Percentiles rank a stretch among this genome's conserved stretches.
phyloP scores from a whole-genome alignment of 2,888 invertebrate species.

The Hyalella azteca region DNA sequence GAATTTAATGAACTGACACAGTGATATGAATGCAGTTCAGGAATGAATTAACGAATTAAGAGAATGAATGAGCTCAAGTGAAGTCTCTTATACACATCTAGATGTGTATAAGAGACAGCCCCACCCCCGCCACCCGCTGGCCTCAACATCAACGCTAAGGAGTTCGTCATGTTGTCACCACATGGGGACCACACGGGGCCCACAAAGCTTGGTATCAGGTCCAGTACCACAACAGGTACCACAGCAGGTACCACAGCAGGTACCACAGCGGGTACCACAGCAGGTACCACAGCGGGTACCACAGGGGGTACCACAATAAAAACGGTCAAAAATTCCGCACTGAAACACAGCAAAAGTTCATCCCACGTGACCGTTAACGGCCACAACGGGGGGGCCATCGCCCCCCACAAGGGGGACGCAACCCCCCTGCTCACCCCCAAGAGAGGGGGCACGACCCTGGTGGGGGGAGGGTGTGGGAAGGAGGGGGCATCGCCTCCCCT shows the following conservation, averaged over 20 bases:
- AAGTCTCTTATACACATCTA: too few relatives aligned
- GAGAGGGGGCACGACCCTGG: constrained; percentile 72
- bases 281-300: constrained; percentile 60
- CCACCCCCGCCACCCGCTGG: constrained; percentile 66
- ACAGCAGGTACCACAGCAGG: constrained; percentile 61
- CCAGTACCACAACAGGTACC: constrained; percentile 60
- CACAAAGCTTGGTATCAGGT: constrained; percentile 31
- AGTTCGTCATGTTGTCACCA: constrained; percentile 69
- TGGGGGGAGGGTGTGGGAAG: constrained; percentile 36
- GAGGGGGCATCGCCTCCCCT: constrained; percentile 64
- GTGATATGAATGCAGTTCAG: too few relatives aligned
- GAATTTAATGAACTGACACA: too few relatives aligned
- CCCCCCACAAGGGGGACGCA: neutral
- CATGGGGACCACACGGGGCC: neutral
- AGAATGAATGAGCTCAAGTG: constrained; percentile 33
- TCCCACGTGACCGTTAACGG: constrained; percentile 47
- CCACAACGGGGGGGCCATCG: neutral
- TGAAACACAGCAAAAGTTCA: constrained; percentile 46
- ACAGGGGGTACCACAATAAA: too few relatives aligned
- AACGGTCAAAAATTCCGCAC: too few relatives aligned
- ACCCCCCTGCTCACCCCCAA: constrained; percentile 71
- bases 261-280: constrained; percentile 57
- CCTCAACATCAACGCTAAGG: constrained; percentile 87
- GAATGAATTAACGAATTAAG: too few relatives aligned
- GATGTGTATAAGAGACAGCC: too few relatives aligned